Evolutionary conservation across 2,888 invertebrate genomes (phyloP), one percentile per base, ranked within the genome.

Genomic region (Osedax frankpressi): DNA sequence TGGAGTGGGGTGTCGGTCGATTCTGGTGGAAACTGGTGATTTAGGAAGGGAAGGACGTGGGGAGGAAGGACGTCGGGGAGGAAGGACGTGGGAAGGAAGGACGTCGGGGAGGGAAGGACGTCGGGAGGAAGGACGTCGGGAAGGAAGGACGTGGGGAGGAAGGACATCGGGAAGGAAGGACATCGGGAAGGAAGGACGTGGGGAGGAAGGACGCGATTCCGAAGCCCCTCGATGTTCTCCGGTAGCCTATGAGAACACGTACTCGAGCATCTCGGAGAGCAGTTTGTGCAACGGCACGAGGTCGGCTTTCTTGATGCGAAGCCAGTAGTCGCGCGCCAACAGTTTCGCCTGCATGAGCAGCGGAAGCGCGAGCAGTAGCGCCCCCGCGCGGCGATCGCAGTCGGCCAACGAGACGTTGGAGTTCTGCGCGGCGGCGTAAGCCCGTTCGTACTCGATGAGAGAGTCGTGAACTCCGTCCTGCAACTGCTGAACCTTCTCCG

Each of bases 271-370:
- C 87, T 95, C 94, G 70, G 93, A 89, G 86, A 96, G 94, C 73
- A 96, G 89, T 86, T 95, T 95, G 87, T 95, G 95, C 92, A 96
- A 93, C 79, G 90, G 90, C 75, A 93, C 91, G 83, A 91, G 90
- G 2, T 92, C 91, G 78, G 92, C 92, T 81, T 91, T 90, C 81
- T 92, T 91, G 71, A 94, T 89, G 79, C 87, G 88, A 65, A 90
- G 89, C 96, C 96, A 96, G 86, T 93, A 95, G 80, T 90, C 89
- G 71, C 94, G 89, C 78, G 94, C 90, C 70, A 92, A 90, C 76
- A 90, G 89, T 85, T 95, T 94, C 0, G 92, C 92, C 85, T 93
- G 93, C 76, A 94, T 88, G 77, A 96, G 86, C 70, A 92, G 89
- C 6, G 95, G 95, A 85, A 95, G 86, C 81, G 92, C 89, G 73